phyloP scores from a whole-genome alignment of 1,140 invertebrate genomes.

The Acromyrmex echinatior region DNA sequence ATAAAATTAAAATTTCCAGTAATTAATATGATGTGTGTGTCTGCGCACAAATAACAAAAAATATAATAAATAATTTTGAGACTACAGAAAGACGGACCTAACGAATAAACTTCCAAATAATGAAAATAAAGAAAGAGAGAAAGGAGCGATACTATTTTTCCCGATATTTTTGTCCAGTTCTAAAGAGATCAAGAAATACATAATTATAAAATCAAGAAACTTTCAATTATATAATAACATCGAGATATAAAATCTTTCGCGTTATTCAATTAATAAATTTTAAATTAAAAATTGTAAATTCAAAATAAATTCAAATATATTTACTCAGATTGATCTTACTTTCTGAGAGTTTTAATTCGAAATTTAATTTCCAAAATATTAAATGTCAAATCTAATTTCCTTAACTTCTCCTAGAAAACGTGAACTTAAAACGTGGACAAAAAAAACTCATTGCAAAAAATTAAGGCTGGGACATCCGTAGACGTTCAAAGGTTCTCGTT shows the following conservation, averaged over 20 bases:
- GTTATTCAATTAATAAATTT: not conserved
- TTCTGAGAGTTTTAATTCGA: not conserved
- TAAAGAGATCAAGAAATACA: not conserved
- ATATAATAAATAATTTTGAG: conserved; percentile 12
- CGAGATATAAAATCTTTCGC: not conserved
- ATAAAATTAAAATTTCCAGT: not conserved
- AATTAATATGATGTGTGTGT: not conserved
- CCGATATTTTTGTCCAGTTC: not conserved
- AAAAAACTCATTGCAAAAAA: conserved; percentile 26
- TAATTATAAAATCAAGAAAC: not conserved
- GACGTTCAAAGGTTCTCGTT: conserved; percentile 83
- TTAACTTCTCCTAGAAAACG: not conserved
- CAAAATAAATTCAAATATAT: conserved; percentile 4
- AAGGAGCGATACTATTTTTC: conserved; percentile 3
- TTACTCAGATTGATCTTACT: not conserved
- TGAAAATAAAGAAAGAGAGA: conserved; percentile 36
- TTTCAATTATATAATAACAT: not conserved
- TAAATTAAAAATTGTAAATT: not conserved
- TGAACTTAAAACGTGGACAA: not conserved
- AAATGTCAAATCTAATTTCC: conserved; percentile 13
- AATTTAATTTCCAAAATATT: not conserved
- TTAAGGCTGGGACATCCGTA: not conserved
- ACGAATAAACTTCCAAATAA: conserved; percentile 3
- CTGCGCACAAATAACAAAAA: not conserved
- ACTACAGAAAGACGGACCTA: conserved; percentile 3